Conservation (phyloP, 92 coral and sea anemone species). For the Anthopleura xanthogrammica region DNA sequence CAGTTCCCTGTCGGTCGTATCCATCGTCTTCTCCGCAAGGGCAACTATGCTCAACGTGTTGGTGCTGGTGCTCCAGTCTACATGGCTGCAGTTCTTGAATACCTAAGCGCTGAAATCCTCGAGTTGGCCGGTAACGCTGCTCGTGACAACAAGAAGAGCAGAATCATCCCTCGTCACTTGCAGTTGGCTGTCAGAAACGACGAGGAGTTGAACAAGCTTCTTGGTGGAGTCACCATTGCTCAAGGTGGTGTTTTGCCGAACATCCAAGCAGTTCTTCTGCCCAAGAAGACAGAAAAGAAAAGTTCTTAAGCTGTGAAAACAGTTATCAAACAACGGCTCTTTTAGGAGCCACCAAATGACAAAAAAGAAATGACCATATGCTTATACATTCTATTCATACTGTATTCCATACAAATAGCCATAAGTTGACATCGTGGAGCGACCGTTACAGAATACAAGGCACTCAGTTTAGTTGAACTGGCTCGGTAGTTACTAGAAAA, state of each 20-base stretch:
- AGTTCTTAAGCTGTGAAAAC: too few species aligned
- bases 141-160: slow-evolving; percentile 49
- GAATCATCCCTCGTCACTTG: slow-evolving; percentile 45
- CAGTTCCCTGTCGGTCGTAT: slow-evolving; percentile 75
- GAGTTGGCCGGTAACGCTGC: slow-evolving; percentile 66
- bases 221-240: slow-evolving; percentile 48
- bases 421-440: too few species aligned
- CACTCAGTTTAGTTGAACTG: too few species aligned
- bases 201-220: slow-evolving; percentile 57
- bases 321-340: too few species aligned
- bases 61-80: slow-evolving; percentile 75
- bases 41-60: slow-evolving; percentile 65
- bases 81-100: slow-evolving; percentile 61
- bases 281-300: slow-evolving; percentile 53
- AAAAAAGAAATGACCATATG: too few species aligned
- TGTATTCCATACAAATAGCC: too few species aligned
- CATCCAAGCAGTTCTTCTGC: slow-evolving; percentile 67
- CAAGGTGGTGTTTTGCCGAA: slow-evolving; percentile 62
- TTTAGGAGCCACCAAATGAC: too few species aligned
- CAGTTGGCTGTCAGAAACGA: slow-evolving; percentile 44
- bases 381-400: too few species aligned
- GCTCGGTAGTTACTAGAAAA: too few species aligned
- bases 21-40: slow-evolving; percentile 54
- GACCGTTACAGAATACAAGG: too few species aligned
- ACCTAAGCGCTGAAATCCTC: slow-evolving; percentile 56